A percentile compares a stretch with the other conserved stretches of the same genome.
Conservation (phyloP, 2,113 vertebrate genomes). For the Numenius arquata region DNA sequence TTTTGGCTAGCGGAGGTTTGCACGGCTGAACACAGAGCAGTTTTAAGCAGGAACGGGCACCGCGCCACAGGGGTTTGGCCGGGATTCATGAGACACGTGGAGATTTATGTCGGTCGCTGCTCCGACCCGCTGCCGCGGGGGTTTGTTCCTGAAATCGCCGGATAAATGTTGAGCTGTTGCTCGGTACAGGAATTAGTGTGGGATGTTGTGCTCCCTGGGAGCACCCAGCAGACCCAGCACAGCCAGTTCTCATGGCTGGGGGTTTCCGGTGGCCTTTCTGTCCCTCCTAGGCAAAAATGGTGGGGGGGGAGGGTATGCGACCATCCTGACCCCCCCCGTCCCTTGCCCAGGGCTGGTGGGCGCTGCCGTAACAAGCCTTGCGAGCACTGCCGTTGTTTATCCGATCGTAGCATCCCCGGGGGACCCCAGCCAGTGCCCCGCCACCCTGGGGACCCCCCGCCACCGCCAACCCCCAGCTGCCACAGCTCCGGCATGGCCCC, state of each 20-base stretch:
- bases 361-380: rapidly evolving
- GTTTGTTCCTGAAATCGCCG: background rate
- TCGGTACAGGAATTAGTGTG: rapidly evolving
- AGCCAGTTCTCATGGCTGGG: rapidly evolving
- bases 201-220: background rate
- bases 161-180: background rate
- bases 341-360: background rate
- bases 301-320: rapidly evolving
- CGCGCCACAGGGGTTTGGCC: background rate
- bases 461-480: rapidly evolving
- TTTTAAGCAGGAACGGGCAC: background rate
- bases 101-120: background rate
- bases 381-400: rapidly evolving
- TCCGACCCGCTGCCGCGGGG: background rate
- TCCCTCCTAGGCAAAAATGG: background rate
- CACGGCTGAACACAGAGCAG: background rate
- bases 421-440: background rate
- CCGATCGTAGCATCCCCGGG: rapidly evolving
- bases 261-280: rapidly evolving
- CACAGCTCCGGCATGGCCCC: background rate
- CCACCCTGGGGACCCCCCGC: background rate
- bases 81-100: background rate
- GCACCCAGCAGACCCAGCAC: background rate
- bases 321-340: background rate
- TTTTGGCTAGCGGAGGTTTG: rapidly evolving